Evolutionary conservation across 2,797 vertebrate genomes (phyloP), one percentile per base, ranked within the genome.

Genomic region (Brachyrhaphis roseni): DNA sequence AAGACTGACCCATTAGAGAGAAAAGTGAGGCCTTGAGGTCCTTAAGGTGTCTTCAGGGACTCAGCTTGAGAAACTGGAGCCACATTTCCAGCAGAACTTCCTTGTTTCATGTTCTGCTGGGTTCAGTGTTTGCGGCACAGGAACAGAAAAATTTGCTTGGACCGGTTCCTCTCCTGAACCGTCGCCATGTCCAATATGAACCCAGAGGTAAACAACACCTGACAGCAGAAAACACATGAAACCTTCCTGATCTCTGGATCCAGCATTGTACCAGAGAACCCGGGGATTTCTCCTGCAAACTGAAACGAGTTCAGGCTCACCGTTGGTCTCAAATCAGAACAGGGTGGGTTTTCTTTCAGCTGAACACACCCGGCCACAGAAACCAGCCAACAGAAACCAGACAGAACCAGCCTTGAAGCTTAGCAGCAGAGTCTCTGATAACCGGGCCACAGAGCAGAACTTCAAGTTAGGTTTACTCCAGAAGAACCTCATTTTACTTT

Each of bases 281-380:
- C 8, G 4, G 11, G 39, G 23, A 12, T 70, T 26, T 70, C 23
- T 70, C 39, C 26, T 43, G 66, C 12, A 70, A 45, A 11, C 39
- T 15, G 5, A 45, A 70, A 43, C 23, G 0, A 43, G 66, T 45
- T 45, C 41, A 70, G 66, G 23, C 66, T 68, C 64, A 70, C 26
- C 2, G 41, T 15, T n/a, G 66, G 41, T 70, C 39, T 43, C 26
- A 75, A 75, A 62, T 45, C 39, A 59, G 53, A 43, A 75, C 74
- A 45, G 15, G 41, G 74, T 59, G 74, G 41, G 23, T 75, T 75
- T 59, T 62, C 74, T 45, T 28, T 45, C n/a, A 59, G 26, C 39
- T 43, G 41, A 75, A 75, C 74, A 75, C 74, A 75, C 74, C 55
- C 74, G 41, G 41, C 49, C 73, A 66, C 64, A 68, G 64, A 68